Evolutionary conservation across 2,113 vertebrate genomes (phyloP).

Genomic region (Probosciger aterrimus): DNA sequence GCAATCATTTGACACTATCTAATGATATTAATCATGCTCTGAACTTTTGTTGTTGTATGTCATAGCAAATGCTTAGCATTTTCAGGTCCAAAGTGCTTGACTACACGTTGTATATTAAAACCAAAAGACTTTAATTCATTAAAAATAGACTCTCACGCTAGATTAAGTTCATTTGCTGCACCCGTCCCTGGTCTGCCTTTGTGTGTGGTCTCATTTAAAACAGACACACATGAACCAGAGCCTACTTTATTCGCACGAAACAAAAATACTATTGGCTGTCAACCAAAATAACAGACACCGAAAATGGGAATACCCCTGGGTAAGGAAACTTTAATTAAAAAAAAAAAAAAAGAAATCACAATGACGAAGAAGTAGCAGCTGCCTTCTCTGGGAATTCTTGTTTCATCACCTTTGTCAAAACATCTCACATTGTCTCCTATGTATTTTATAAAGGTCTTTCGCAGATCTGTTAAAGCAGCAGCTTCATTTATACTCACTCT

Average conservation of each 20-base stretch:
- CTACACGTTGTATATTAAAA: conserved; percentile 52
- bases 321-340: conserved; percentile 42
- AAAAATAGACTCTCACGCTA: conserved; percentile 61
- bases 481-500: conserved; percentile 24
- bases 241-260: conserved; percentile 41
- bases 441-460: conserved; percentile 53
- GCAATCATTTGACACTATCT: background rate
- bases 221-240: conserved; percentile 47
- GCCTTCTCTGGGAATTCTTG: conserved; percentile 49
- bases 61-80: conserved; percentile 51
- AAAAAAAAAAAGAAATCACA: background rate
- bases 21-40: conserved; percentile 21
- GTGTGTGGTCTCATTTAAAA: conserved; percentile 62
- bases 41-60: background rate
- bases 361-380: background rate
- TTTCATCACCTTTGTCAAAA: conserved; percentile 64
- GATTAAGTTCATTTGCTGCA: conserved; percentile 61
- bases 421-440: conserved; percentile 49
- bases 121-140: conserved; percentile 65
- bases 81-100: conserved; percentile 46
- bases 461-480: conserved; percentile 37
- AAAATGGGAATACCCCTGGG: conserved; percentile 41
- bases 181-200: conserved; percentile 23
- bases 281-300: conserved; percentile 50
- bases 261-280: conserved; percentile 55